A percentile compares a stretch with the other conserved stretches of the same genome.
These are phyloP conservation scores for Uloborus diversus DNA, from an alignment of 1,140 invertebrate genomes.

Conservation along the genomic window DNA sequence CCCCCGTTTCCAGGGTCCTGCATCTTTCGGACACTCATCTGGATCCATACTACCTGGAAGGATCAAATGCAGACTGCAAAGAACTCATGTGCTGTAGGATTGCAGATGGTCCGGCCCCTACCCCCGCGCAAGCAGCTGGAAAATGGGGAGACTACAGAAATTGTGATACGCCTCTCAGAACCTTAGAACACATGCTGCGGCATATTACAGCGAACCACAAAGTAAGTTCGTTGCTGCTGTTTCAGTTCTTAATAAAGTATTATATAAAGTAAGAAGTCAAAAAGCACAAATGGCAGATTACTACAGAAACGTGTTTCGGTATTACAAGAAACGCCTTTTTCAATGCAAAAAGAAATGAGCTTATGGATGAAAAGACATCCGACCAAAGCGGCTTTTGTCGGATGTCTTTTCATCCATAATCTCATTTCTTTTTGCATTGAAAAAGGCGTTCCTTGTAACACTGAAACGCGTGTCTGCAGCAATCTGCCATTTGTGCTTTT, in stretches of 20 bases:
- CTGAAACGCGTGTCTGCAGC: no score
- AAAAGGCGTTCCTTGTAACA: no score
- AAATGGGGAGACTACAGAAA: conserved; percentile 90
- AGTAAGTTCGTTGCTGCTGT: conserved; percentile 67
- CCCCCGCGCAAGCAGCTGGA: conserved; percentile 79
- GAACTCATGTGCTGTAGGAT: conserved; percentile 88
- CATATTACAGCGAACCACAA: conserved; percentile 85
- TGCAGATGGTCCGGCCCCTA: conserved; percentile 68
- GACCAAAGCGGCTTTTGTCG: no score
- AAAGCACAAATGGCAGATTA: no score
- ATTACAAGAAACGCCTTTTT: no score
- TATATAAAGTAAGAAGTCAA: no score
- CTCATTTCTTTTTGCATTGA: no score
- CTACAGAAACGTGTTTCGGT: no score
- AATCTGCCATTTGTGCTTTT: no score
- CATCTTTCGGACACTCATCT: conserved; percentile 94
- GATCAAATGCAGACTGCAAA: conserved; percentile 87
- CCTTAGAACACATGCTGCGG: conserved; percentile 88
- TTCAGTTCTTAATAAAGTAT: not conserved
- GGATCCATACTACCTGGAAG: conserved; percentile 91
- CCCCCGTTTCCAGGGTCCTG: conserved; percentile 86
- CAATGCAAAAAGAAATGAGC: no score
- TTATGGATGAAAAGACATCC: no score
- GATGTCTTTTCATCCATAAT: no score
- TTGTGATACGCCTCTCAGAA: conserved; percentile 89